Evolutionary conservation across 2,888 invertebrate species (phyloP), one percentile per base, ranked within the genome.

Genomic region (Phaedon cochleariae): DNA sequence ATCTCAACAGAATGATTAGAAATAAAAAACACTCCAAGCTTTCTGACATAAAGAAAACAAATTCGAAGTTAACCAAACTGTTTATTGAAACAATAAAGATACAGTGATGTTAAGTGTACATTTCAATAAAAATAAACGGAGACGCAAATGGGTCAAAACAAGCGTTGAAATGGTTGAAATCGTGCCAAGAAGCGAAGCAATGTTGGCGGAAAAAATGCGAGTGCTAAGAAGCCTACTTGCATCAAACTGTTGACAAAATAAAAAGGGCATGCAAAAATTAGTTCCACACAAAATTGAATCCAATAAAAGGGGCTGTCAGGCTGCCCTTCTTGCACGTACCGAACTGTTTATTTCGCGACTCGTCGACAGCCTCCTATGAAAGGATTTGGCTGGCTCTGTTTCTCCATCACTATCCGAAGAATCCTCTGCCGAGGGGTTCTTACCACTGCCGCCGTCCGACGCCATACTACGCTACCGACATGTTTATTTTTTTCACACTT

Each of bases 371-470:
- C 92, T 89, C 79, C 93, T 87, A 79, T 92, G 90, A 82, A 93
- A 90, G 74, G 89, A 89, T 81, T 87, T 88, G 73, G 90, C 92
- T 77, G 91, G 92, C 82, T 93, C 93, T 64, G 90, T 89, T 82
- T 94, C 94, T 83, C 90, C 91, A 82, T 94, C 94, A 84, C 94
- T 94, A 81, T 93, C 94, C 31, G 93, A 89, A 67, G 90, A 89
- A 73, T 89, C 90, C 73, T 89, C 90, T 68, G 73, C 76, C 55
- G 77, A 80, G 68, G 80, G 77, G 76, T 77, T 79, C 76, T 81
- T 82, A 62, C 74, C 82, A 79, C 81, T 80, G 74, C 79, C 77
- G 73, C 79, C 79, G 72, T 75, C 75, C 76, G 78, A 75, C 77
- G 83, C 82, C 83, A 82, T 82, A 72, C 77, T 76, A 74, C 76